Percentiles rank a stretch among this genome's conserved stretches.
phyloP scores from a whole-genome alignment of 92 coral and sea anemone genomes.

The Palythoa grandis region DNA sequence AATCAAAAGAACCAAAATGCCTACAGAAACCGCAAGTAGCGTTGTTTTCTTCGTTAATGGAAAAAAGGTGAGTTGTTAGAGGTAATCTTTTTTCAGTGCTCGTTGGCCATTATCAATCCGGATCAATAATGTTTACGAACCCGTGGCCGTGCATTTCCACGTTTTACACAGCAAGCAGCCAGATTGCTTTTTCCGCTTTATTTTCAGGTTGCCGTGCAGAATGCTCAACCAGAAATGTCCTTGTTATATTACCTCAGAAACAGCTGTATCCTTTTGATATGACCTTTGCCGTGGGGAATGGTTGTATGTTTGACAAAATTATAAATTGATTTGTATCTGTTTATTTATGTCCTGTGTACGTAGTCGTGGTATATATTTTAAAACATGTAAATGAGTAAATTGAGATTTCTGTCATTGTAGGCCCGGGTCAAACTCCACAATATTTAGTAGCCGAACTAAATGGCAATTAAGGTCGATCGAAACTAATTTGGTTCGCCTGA shows the following conservation, averaged over 20 bases:
- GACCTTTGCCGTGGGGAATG: background rate
- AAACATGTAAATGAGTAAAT: too few species aligned
- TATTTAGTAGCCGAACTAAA: too few species aligned
- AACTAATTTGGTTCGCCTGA: too few species aligned
- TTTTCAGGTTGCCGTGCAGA: slow-evolving; percentile 57
- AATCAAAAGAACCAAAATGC: background rate
- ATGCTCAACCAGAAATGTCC: slow-evolving; percentile 85
- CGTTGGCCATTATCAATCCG: background rate
- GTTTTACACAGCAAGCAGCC: background rate
- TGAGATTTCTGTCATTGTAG: too few species aligned
- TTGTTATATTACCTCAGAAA: slow-evolving; percentile 73
- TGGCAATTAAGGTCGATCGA: background rate
- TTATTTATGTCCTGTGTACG: too few species aligned
- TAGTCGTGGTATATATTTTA: too few species aligned
- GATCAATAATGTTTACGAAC: background rate
- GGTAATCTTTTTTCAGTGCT: background rate
- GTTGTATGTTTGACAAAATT: background rate
- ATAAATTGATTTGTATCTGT: too few species aligned
- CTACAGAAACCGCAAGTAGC: slow-evolving; percentile 18
- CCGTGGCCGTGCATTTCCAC: background rate
- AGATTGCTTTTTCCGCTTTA: background rate
- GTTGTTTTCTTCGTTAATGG: slow-evolving; percentile 71
- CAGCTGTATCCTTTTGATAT: slow-evolving; percentile 67
- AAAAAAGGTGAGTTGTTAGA: slow-evolving; percentile 53
- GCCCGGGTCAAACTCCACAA: too few species aligned